A percentile compares a stretch with the other conserved stretches of the same genome.
Evolutionary conservation across 2,888 invertebrate species (phyloP).

Genomic region (Cryptosula pallasiana): DNA sequence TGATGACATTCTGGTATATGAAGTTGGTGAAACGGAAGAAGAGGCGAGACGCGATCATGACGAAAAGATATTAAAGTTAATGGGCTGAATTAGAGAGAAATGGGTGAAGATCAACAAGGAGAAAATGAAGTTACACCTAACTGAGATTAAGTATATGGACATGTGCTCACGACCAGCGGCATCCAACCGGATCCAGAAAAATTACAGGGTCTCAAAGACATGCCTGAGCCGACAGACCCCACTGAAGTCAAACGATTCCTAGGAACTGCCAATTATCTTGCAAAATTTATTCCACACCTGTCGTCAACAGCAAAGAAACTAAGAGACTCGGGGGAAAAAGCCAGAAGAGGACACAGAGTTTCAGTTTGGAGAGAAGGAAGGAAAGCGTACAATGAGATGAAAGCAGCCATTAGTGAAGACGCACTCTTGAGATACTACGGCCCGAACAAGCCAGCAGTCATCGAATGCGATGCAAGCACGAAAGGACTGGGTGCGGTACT

Average conservation of each 20-base stretch:
- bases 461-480: no score
- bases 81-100: not conserved
- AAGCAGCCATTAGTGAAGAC: not conserved
- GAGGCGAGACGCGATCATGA: not conserved
- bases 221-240: conserved; percentile 25
- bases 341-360: no score
- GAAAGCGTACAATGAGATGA: not conserved
- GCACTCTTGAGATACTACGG: not conserved
- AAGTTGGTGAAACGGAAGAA: not conserved
- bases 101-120: not conserved
- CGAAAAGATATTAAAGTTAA: not conserved
- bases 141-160: not conserved
- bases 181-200: not conserved
- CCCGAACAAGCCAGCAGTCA: no score
- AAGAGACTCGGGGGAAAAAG: not conserved
- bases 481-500: no score
- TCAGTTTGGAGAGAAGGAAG: no score
- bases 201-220: not conserved
- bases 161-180: not conserved
- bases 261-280: not conserved
- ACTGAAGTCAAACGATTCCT: not conserved
- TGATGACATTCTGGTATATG: not conserved
- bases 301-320: not conserved
- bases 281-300: not conserved
- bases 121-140: not conserved